phyloP scores from a whole-genome alignment of 2,113 vertebrate genomes.

The Aptenodytes patagonicus region DNA sequence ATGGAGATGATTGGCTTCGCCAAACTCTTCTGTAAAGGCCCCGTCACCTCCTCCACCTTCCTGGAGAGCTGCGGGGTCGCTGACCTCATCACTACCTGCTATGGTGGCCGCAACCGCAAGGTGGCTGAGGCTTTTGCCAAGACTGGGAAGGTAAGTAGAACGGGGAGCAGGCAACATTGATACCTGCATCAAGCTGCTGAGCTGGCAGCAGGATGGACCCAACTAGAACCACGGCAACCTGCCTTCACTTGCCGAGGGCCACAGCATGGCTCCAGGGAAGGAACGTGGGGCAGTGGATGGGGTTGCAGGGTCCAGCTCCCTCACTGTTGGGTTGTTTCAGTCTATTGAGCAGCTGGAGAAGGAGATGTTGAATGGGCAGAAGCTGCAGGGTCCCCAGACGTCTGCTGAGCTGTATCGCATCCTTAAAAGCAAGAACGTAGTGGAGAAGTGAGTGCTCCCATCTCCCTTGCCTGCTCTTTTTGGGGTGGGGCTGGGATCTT shows the following conservation, averaged over 20 bases:
- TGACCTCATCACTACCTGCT: conserved; percentile 97
- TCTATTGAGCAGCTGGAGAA: conserved; percentile 92
- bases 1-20: conserved; percentile 97
- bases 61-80: conserved; percentile 96
- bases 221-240: not conserved
- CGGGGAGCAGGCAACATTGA: rapidly evolving
- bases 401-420: conserved; percentile 87
- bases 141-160: conserved; percentile 86
- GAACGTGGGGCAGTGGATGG: rapidly evolving
- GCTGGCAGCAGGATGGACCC: not conserved
- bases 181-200: not conserved
- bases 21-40: conserved; percentile 87
- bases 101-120: conserved; percentile 92
- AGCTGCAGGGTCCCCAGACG: conserved; percentile 95
- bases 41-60: conserved; percentile 85
- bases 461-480: not conserved
- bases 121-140: conserved; percentile 90
- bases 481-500: not conserved
- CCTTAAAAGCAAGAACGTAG: conserved; percentile 83
- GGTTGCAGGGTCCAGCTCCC: not conserved
- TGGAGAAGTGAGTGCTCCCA: conserved; percentile 84
- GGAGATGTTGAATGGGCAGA: conserved; percentile 96
- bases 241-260: not conserved
- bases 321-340: conserved; percentile 64
- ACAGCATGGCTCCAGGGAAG: not conserved